Evolutionary conservation across 2,888 invertebrate genomes (phyloP).

Genomic region (Cistogaster globosa): DNA sequence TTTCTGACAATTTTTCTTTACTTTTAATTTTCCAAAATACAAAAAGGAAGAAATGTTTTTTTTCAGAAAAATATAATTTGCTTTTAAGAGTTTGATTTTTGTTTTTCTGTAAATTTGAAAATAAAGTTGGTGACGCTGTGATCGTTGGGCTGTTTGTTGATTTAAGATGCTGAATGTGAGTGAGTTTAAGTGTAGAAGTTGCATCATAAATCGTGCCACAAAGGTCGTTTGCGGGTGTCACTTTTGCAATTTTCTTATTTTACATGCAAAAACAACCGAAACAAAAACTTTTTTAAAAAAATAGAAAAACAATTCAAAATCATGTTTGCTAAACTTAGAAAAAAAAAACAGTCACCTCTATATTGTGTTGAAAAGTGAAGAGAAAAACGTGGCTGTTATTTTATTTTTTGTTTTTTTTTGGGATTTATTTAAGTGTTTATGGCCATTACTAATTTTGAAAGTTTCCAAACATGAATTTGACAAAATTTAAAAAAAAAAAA

Average conservation of each 20-base stretch:
- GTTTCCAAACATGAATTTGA: slow-evolving; percentile 55
- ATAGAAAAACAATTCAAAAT: slow-evolving; percentile 20
- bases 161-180: slow-evolving; percentile 55
- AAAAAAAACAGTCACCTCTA: slow-evolving; percentile 58
- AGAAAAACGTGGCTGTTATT: slow-evolving; percentile 37
- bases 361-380: slow-evolving; percentile 24
- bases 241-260: slow-evolving; percentile 71
- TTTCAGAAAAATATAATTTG: slow-evolving; percentile 32
- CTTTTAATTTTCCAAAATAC: neutral
- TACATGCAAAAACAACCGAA: slow-evolving; percentile 57
- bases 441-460: slow-evolving; percentile 66
- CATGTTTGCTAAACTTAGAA: slow-evolving; percentile 64
- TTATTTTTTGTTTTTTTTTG: slow-evolving; percentile 18
- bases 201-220: slow-evolving; percentile 83
- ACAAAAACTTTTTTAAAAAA: neutral
- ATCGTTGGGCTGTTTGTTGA: slow-evolving; percentile 24
- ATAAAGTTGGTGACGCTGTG: slow-evolving; percentile 46
- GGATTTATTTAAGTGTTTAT: slow-evolving; percentile 50
- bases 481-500: slow-evolving; percentile 41
- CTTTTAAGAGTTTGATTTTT: slow-evolving; percentile 6
- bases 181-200: slow-evolving; percentile 71
- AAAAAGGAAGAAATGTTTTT: slow-evolving; percentile 34
- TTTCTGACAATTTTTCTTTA: slow-evolving; percentile 61
- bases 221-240: slow-evolving; percentile 82
- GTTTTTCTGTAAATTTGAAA: slow-evolving; percentile 27